Evolutionary conservation across 37 sponge, comb jelly and placozoan species (phyloP).

Genomic region (Theonella swinhoei): DNA sequence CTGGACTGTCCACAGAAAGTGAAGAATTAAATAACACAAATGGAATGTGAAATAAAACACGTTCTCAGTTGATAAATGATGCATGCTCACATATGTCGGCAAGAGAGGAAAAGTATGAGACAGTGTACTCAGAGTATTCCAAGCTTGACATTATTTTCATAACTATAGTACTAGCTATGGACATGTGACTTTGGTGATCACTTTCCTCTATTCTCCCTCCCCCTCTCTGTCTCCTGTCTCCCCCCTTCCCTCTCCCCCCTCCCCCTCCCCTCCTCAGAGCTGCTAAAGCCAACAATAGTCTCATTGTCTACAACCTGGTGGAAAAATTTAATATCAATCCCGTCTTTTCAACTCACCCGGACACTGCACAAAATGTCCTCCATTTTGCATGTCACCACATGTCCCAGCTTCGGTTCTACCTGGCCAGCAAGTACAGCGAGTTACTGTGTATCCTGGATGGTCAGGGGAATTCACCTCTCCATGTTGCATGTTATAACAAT

Average conservation of each 20-base stretch:
- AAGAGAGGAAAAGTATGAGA: no score
- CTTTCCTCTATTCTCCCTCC: not conserved
- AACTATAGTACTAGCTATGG: no score
- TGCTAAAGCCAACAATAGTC: conserved; percentile 38
- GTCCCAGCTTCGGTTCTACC: conserved; percentile 51
- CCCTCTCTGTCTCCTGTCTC: not conserved
- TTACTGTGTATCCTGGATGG: conserved; percentile 44
- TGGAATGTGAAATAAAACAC: not conserved
- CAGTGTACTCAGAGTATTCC: no score
- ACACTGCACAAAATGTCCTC: conserved; percentile 40
- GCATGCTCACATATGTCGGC: no score
- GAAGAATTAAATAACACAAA: not conserved
- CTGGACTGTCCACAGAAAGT: not conserved
- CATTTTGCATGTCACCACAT: conserved; percentile 64
- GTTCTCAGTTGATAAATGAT: no score
- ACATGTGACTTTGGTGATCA: no score
- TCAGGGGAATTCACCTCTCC: conserved; percentile 43
- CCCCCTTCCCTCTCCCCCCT: not conserved
- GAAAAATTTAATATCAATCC: conserved; percentile 26
- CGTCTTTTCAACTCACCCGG: conserved; percentile 20
- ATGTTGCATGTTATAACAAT: conserved; percentile 55
- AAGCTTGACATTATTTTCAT: no score
- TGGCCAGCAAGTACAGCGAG: conserved; percentile 39
- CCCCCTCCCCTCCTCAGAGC: conserved; percentile 39
- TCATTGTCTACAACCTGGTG: conserved; percentile 31